Conservation (phyloP, 2,797 vertebrate genomes). For the Poeciliopsis paucimaculata region DNA sequence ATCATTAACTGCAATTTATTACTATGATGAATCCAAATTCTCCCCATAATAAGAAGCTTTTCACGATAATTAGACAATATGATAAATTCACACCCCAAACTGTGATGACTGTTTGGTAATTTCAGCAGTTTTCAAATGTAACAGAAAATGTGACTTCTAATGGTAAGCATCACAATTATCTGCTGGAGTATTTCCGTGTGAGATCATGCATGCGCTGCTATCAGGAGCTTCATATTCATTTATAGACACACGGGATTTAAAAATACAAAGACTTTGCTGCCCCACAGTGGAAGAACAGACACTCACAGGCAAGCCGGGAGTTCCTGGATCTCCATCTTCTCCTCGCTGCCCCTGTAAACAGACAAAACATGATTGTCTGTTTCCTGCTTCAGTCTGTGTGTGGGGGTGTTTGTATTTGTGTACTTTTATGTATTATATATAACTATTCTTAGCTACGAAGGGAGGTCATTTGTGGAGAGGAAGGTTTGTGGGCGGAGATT, state of each 20-base stretch:
- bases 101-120: background rate
- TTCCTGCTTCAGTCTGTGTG: background rate
- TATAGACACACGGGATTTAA: background rate
- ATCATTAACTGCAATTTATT: background rate
- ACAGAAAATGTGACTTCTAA: background rate
- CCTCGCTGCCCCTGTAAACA: constrained; percentile 78
- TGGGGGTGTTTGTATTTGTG: background rate
- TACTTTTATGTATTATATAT: background rate
- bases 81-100: too few relatives aligned
- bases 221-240: background rate
- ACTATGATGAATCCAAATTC: background rate
- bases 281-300: constrained; percentile 54
- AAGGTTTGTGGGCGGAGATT: background rate
- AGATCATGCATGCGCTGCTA: background rate
- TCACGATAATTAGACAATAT: too few relatives aligned
- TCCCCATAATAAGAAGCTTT: too few relatives aligned
- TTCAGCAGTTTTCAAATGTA: background rate
- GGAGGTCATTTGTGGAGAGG: background rate
- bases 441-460: background rate
- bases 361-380: constrained; percentile 51
- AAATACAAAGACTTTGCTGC: constrained; percentile 37
- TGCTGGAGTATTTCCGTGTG: background rate
- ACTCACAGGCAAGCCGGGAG: constrained; percentile 76
- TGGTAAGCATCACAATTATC: background rate
- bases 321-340: constrained; percentile 73